Evolutionary conservation across 1,140 invertebrate genomes (phyloP).

Genomic region (Doryteuthis pealeii): DNA sequence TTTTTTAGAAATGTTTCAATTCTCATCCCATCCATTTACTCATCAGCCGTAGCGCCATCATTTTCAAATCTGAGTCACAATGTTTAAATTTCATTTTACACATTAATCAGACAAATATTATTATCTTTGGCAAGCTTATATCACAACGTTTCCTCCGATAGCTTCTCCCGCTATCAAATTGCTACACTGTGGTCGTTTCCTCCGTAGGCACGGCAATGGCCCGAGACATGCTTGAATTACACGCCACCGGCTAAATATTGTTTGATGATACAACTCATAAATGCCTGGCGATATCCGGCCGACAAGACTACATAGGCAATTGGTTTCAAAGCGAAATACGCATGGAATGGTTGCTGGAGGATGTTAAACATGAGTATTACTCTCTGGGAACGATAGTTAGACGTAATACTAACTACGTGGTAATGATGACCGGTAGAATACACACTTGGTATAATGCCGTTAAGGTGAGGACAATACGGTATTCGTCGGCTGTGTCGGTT

Average conservation of each 20-base stretch:
- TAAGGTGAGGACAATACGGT: slow-evolving; percentile 32
- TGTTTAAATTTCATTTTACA: too few relatives aligned
- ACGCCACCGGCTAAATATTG: neutral
- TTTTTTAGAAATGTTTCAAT: too few relatives aligned
- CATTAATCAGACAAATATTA: too few relatives aligned
- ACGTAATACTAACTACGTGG: slow-evolving; percentile 19
- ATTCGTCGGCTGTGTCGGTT: slow-evolving; percentile 27
- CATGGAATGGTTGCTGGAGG: slow-evolving; percentile 39
- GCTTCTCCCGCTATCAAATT: too few relatives aligned
- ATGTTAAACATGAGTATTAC: slow-evolving; percentile 33
- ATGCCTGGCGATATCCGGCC: slow-evolving; percentile 14
- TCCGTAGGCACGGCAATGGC: neutral
- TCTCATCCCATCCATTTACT: too few relatives aligned
- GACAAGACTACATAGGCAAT: slow-evolving; percentile 31
- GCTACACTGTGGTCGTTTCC: neutral
- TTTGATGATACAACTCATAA: neutral
- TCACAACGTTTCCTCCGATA: too few relatives aligned
- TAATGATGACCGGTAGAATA: slow-evolving; percentile 36
- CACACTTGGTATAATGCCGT: slow-evolving; percentile 36
- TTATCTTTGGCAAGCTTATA: too few relatives aligned
- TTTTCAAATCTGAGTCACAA: too few relatives aligned
- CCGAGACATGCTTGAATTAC: neutral
- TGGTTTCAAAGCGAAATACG: slow-evolving; percentile 38
- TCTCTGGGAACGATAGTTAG: slow-evolving; percentile 11
- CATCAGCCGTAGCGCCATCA: too few relatives aligned